phyloP scores from a whole-genome alignment of 2,113 vertebrate genomes.

The western clawed frog (Xenopus tropicalis) region DNA sequence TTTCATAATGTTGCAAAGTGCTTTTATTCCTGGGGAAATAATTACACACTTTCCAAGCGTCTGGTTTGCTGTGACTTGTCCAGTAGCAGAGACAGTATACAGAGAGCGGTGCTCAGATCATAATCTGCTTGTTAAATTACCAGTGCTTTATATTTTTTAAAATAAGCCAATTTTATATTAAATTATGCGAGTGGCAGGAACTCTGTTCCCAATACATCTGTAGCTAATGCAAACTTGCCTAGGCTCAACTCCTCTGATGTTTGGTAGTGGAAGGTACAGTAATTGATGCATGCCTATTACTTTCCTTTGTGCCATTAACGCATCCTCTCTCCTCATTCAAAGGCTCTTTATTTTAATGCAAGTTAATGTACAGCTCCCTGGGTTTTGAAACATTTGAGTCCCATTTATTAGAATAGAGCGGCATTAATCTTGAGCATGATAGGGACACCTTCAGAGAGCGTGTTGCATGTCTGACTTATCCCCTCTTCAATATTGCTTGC shows the following conservation, averaged over 20 bases:
- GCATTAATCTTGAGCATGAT: not conserved
- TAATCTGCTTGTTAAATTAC: not conserved
- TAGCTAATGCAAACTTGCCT: not conserved
- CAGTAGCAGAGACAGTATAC: not conserved
- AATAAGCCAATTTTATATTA: not conserved
- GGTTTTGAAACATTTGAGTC: not conserved
- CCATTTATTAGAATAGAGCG: not conserved
- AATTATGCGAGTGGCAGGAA: not conserved
- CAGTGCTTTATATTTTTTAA: not conserved
- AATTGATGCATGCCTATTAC: not conserved
- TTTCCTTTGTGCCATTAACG: not conserved
- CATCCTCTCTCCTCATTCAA: not conserved
- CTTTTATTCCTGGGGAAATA: not conserved
- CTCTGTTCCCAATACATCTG: not conserved
- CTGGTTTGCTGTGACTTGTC: not conserved
- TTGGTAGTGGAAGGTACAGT: not conserved
- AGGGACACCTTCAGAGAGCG: not conserved
- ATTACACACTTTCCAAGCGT: not conserved
- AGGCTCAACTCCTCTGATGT: not conserved
- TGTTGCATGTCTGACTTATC: not conserved
- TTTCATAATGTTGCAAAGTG: not conserved
- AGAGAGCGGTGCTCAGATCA: not conserved
- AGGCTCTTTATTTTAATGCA: not conserved
- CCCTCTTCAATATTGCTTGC: not conserved
- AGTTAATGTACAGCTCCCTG: not conserved